These are phyloP conservation scores for Ardeotis arabs DNA, from an alignment of 2,113 vertebrate genomes.

Conservation along the genomic window DNA sequence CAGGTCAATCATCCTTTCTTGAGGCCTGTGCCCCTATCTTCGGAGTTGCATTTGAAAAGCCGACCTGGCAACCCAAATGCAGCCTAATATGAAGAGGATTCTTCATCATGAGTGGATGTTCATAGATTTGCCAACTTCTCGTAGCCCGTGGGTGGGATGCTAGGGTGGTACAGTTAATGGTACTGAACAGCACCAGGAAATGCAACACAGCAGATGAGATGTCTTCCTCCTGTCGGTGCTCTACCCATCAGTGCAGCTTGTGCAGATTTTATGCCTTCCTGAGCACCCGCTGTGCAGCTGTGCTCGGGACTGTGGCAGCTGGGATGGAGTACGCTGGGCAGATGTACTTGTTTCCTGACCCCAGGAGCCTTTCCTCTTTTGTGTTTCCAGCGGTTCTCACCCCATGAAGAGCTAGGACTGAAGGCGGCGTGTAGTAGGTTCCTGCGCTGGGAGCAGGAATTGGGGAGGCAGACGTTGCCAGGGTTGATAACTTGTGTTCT, in stretches of 20 bases:
- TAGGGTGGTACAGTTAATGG: background rate
- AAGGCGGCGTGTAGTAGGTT: background rate
- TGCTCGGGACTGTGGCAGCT: background rate
- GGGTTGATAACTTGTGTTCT: background rate
- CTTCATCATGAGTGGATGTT: background rate
- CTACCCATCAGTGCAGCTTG: background rate
- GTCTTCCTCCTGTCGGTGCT: background rate
- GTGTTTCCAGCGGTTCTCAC: background rate
- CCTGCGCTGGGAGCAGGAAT: background rate
- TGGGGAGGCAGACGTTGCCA: background rate
- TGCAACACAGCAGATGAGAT: background rate
- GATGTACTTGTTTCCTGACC: background rate
- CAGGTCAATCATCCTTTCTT: background rate
- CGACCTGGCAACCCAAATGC: background rate
- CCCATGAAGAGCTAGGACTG: background rate
- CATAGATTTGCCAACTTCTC: background rate
- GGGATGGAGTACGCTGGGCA: background rate
- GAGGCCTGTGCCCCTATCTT: background rate
- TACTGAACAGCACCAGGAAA: background rate
- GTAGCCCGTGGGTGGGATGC: background rate
- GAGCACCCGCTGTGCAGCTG: background rate
- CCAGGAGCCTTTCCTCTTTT: background rate
- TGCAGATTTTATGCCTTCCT: background rate
- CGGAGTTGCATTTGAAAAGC: background rate
- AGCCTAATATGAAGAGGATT: background rate